phyloP scores from a whole-genome alignment of 2,888 invertebrate species.

The Homarus gammarus region DNA sequence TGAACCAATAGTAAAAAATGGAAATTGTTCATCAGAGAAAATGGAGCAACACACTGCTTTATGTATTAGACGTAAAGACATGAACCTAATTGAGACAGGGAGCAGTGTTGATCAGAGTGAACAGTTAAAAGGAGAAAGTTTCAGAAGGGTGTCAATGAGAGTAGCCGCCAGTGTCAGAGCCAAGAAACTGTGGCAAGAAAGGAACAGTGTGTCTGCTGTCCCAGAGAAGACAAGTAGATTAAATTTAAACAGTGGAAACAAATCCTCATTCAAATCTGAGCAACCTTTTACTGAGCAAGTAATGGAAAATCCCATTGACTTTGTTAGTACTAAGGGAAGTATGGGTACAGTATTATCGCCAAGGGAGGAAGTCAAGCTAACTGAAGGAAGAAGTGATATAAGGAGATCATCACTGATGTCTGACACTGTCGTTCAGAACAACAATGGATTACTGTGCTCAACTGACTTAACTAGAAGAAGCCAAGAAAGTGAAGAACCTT shows the following conservation, averaged over 20 bases:
- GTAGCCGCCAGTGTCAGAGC: conserved; percentile 7
- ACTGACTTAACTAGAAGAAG: background rate
- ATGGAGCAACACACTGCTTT: background rate
- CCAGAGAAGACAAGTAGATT: background rate
- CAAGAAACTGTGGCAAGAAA: conserved; percentile 15
- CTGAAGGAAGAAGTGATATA: too few species aligned
- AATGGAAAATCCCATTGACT: background rate
- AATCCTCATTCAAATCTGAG: background rate
- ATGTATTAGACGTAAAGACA: background rate
- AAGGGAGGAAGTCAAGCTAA: too few species aligned
- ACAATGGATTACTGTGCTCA: too few species aligned
- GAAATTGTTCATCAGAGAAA: background rate
- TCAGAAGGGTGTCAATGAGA: background rate
- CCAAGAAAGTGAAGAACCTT: background rate
- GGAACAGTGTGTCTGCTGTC: background rate
- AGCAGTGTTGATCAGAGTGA: background rate
- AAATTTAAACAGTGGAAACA: background rate
- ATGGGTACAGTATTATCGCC: background rate
- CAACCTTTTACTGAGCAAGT: background rate
- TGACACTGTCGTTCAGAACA: too few species aligned
- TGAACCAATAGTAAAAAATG: background rate
- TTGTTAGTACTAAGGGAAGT: background rate
- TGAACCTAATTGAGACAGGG: background rate
- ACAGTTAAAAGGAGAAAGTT: background rate
- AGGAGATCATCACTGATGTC: too few species aligned